Base-by-base conservation (phyloP, 2,888 invertebrate genomes). In the Lydus trimaculatus region DNA sequence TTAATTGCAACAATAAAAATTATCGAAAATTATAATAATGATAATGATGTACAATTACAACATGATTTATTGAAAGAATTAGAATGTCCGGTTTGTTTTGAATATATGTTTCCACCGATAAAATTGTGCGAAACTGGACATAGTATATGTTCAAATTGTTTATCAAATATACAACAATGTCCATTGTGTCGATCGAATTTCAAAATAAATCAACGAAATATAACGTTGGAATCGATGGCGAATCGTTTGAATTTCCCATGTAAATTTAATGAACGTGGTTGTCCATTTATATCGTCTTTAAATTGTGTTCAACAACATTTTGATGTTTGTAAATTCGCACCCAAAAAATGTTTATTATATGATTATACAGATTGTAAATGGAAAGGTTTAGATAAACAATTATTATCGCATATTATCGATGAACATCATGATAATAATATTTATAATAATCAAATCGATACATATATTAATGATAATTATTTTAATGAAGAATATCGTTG, bases 391-490 rank as follows among this genome's bases (percentile, higher is more conserved):
- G 20, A 52, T 9, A 62, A 62, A 25, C 23, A 64, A 13, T 59
- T 78, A 15, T 71, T 5, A 89, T 87, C 78, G 88, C 87, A 58
- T 90, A 90, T 80, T 88, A 6, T 91, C 87, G 31, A 76, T 69
- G 58, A 70, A 2, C 84, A 84, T 71, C 75, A 76, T 58, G 82
- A 83, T 70, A 75, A 77, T 63, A 52, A 81, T 31, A 63, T 82
- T 31, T 81, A 82, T 70, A 63, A 76, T 15, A 78, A 79, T 25
- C 75, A 65, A 28, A 63, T 80, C 6, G 68, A 52, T 25, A 20
- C 31, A 11, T 70, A 64, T 56, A 78, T 78, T 61, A 65, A 66
- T 39, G 63, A 58, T 17, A 64, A 68, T 6, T 73, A 76, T 13
- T 73, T 70, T 61, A 31, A 70, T 7, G 56, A 63, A 20, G 61